phyloP scores from a whole-genome alignment of 2,797 vertebrate species.

The Argyrosomus regius region DNA sequence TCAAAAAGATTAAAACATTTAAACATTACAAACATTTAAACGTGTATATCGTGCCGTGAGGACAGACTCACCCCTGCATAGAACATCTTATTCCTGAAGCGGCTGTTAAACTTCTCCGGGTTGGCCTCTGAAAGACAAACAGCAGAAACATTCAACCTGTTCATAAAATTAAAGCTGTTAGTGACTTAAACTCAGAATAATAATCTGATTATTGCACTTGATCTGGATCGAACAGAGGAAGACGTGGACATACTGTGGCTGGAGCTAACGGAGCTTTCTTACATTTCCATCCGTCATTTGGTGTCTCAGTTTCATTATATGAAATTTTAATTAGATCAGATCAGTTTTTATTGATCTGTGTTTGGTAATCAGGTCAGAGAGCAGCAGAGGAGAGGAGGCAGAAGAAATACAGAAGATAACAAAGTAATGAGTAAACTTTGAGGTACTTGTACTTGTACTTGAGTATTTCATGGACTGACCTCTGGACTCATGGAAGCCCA shows the following conservation, averaged over 20 bases:
- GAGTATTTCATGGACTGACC: slow-evolving; percentile 76
- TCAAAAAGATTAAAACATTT: accelerated
- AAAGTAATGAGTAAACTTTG: not conserved
- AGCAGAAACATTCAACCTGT: slow-evolving; percentile 19
- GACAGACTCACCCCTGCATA: slow-evolving; percentile 93
- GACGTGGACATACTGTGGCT: no score
- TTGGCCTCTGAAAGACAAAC: slow-evolving; percentile 90
- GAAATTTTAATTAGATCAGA: slow-evolving; percentile 10
- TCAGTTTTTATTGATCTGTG: not conserved
- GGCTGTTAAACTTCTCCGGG: slow-evolving; percentile 98
- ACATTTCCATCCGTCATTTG: slow-evolving; percentile 10
- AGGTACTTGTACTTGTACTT: no score
- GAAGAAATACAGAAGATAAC: not conserved
- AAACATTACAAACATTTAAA: not conserved
- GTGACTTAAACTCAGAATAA: not conserved
- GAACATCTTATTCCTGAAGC: slow-evolving; percentile 99
- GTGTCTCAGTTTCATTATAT: not conserved
- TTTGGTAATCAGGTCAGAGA: not conserved
- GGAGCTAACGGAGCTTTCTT: not conserved
- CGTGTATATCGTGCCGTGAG: accelerated
- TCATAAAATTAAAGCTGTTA: not conserved
- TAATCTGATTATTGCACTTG: not conserved
- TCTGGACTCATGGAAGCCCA: slow-evolving; percentile 97
- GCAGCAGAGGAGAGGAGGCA: not conserved
- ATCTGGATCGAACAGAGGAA: not conserved